These are phyloP conservation scores for Corbicula japonica DNA, from an alignment of 2,888 invertebrate genomes.

Conservation along the genomic window DNA sequence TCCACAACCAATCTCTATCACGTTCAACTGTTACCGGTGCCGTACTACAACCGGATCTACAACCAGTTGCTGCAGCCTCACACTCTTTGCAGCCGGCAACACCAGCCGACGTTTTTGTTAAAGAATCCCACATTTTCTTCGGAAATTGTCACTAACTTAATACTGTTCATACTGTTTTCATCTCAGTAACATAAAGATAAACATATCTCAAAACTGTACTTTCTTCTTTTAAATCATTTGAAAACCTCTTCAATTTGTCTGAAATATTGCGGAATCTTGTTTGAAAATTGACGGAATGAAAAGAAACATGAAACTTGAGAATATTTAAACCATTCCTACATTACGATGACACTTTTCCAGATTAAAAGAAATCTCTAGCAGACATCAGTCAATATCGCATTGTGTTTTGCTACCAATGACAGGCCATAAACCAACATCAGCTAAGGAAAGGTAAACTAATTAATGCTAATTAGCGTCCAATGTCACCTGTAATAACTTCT, in stretches of 20 bases:
- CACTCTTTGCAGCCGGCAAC: slow-evolving; percentile 68
- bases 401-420: no score
- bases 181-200: slow-evolving; percentile 1
- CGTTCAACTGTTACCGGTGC: slow-evolving; percentile 71
- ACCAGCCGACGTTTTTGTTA: slow-evolving; percentile 56
- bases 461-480: slow-evolving; percentile 34
- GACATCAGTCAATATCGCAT: no score
- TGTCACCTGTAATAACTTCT: slow-evolving; percentile 22
- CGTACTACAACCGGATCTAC: slow-evolving; percentile 50
- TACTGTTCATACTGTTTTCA: slow-evolving; percentile 43
- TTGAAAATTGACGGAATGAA: no score
- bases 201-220: neutral
- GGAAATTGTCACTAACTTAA: slow-evolving; percentile 21
- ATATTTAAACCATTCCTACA: neutral
- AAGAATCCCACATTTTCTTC: slow-evolving; percentile 56
- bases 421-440: no score
- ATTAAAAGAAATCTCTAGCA: no score
- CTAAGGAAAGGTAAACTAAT: slow-evolving; percentile 24
- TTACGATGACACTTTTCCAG: neutral
- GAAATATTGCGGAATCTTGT: no score
- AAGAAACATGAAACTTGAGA: neutral
- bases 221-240: slow-evolving; percentile 8
- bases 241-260: no score
- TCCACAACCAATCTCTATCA: slow-evolving; percentile 74
- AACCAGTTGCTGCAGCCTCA: slow-evolving; percentile 60